Percentiles rank a stretch among this genome's conserved stretches.
These are phyloP conservation scores for Patella pellucida DNA, from an alignment of 2,888 invertebrate genomes.

Conservation along the genomic window DNA sequence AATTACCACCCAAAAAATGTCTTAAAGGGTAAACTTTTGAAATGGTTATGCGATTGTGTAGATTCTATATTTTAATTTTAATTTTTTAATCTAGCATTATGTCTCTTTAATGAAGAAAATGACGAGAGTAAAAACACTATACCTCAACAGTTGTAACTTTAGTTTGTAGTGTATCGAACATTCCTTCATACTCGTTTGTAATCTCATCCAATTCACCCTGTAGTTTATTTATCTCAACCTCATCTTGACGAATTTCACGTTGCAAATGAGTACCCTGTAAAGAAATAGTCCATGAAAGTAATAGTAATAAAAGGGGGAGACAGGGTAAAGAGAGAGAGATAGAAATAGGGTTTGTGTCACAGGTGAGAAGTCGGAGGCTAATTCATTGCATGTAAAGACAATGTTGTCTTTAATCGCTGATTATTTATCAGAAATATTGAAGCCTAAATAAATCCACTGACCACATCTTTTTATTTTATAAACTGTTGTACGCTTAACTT, in stretches of 20 bases:
- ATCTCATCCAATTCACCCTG: constrained; percentile 39
- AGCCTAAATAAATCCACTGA: no score
- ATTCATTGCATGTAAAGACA: no score
- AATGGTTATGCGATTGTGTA: neutral
- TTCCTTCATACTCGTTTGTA: constrained; percentile 47
- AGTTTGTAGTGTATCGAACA: constrained; percentile 45
- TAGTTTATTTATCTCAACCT: constrained; percentile 42
- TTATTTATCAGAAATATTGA: no score
- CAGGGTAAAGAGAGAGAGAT: no score
- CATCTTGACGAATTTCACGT: constrained; percentile 48
- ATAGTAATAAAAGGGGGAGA: neutral
- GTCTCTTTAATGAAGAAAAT: neutral
- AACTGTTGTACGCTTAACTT: no score
- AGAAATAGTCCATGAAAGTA: constrained; percentile 6
- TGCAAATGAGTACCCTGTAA: constrained; percentile 60
- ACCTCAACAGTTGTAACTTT: constrained; percentile 55
- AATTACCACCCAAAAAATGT: no score
- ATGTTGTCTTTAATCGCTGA: no score
- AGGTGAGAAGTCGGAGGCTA: no score
- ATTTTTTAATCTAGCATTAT: neutral
- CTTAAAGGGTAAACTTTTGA: no score
- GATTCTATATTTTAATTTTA: neutral
- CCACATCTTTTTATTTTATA: no score
- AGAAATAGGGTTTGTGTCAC: no score
- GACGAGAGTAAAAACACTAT: neutral